Conservation (phyloP, 1,140 invertebrate species). For the Caenorhabditis elegans region DNA sequence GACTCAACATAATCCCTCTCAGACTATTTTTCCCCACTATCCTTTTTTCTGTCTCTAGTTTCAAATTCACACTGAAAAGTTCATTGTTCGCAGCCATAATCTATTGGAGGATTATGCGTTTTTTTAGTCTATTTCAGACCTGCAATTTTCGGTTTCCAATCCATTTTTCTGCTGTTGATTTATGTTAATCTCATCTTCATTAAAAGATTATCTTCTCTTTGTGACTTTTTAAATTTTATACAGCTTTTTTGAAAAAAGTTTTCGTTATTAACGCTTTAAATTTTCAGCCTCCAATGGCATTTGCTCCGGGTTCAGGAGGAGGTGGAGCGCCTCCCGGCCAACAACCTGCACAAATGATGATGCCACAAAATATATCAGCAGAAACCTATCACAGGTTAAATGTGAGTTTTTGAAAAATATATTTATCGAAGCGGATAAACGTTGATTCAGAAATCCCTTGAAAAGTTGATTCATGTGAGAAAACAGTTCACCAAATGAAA, state of each 20-base stretch:
- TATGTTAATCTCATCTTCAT: not conserved
- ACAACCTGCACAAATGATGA: not conserved
- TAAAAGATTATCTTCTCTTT: not conserved
- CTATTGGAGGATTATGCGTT: conserved; percentile 10
- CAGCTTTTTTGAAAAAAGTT: too few species aligned
- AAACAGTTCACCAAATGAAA: too few species aligned
- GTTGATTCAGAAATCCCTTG: too few species aligned
- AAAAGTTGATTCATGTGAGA: too few species aligned
- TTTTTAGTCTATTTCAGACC: not conserved
- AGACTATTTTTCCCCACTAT: not conserved
- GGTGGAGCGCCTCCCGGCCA: not conserved
- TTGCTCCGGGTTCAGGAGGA: conserved; percentile 17
- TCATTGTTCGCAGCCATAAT: conserved; percentile 18
- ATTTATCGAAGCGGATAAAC: too few species aligned
- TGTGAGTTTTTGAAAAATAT: not conserved
- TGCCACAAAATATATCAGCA: not conserved
- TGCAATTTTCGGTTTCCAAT: not conserved
- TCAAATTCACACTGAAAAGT: not conserved
- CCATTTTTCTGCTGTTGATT: too few species aligned
- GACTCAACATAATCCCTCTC: not conserved
- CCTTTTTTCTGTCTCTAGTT: not conserved
- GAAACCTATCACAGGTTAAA: not conserved
- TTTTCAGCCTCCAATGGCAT: conserved; percentile 20
- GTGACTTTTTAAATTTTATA: not conserved
- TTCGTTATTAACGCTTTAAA: too few species aligned